phyloP scores from a whole-genome alignment of 2,888 invertebrate genomes.

The Lithophane leautieri region DNA sequence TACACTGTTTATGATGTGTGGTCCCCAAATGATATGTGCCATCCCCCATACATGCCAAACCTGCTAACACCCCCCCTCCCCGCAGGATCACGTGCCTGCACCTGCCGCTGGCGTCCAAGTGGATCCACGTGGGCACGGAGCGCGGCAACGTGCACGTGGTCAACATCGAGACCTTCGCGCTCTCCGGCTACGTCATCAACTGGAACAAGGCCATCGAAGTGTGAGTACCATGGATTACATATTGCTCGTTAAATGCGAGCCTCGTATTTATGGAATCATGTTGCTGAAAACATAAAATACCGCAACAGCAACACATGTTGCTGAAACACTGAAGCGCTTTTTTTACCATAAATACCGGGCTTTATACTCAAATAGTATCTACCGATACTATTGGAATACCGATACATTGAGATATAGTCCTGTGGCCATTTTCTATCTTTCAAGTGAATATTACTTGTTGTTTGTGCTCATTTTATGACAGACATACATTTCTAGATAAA shows the following conservation, averaged over 20 bases:
- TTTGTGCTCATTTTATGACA: too few relatives aligned
- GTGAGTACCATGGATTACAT: conserved; percentile 92
- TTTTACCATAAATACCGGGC: background rate
- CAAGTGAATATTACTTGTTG: too few relatives aligned
- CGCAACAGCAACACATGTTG: background rate
- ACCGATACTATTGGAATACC: too few relatives aligned
- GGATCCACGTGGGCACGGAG: conserved; percentile 99
- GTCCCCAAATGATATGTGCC: background rate
- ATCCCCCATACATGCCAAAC: background rate
- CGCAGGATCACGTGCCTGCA: conserved; percentile 97
- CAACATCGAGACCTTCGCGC: conserved; percentile 98
- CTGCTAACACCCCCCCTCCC: conserved; percentile 4
- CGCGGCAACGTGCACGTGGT: conserved; percentile 99
- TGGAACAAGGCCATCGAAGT: conserved; percentile 99
- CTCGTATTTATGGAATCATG: background rate
- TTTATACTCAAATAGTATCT: background rate
- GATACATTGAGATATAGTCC: background rate
- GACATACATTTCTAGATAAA: too few relatives aligned
- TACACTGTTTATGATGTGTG: background rate
- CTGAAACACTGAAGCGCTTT: background rate
- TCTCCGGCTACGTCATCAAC: conserved; percentile 99
- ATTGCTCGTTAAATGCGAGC: background rate
- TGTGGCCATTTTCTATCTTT: background rate
- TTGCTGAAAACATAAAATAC: background rate
- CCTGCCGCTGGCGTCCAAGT: conserved; percentile 99